Conservation (phyloP, 1,140 invertebrate genomes). For the Drosophila pachea region DNA sequence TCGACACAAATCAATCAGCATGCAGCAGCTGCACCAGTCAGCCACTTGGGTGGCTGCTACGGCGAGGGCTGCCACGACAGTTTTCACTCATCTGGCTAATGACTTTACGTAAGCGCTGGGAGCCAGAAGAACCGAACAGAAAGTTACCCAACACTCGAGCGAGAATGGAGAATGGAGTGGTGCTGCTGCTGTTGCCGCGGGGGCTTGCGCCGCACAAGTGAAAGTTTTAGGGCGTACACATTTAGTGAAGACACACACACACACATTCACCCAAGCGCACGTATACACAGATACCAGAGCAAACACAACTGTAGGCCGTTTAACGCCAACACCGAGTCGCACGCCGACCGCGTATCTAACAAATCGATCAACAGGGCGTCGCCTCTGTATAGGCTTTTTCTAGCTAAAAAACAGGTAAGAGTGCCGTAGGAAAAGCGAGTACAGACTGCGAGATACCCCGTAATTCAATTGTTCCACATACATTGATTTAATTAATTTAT, state of each 20-base stretch:
- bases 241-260: slow-evolving; percentile 37
- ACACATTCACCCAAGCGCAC: background rate
- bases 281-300: background rate
- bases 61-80: background rate
- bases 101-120: slow-evolving; percentile 26
- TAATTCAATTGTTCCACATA: background rate
- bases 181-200: slow-evolving; percentile 5
- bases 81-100: slow-evolving; percentile 8
- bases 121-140: slow-evolving; percentile 26
- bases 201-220: slow-evolving; percentile 51
- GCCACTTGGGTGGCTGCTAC: slow-evolving; percentile 38
- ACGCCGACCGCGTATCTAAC: slow-evolving; percentile 67
- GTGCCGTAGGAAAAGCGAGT: background rate
- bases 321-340: slow-evolving; percentile 34
- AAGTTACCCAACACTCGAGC: slow-evolving; percentile 23
- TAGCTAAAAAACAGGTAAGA: slow-evolving; percentile 24
- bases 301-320: slow-evolving; percentile 53
- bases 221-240: slow-evolving; percentile 66
- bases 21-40: slow-evolving; percentile 50
- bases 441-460: background rate
- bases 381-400: slow-evolving; percentile 45
- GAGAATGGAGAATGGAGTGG: slow-evolving; percentile 23
- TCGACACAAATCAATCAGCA: slow-evolving; percentile 67
- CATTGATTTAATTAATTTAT: too few species aligned
- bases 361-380: slow-evolving; percentile 70